Conservation (phyloP, 2,888 invertebrate genomes). For the Eugnorisma glareosa region DNA sequence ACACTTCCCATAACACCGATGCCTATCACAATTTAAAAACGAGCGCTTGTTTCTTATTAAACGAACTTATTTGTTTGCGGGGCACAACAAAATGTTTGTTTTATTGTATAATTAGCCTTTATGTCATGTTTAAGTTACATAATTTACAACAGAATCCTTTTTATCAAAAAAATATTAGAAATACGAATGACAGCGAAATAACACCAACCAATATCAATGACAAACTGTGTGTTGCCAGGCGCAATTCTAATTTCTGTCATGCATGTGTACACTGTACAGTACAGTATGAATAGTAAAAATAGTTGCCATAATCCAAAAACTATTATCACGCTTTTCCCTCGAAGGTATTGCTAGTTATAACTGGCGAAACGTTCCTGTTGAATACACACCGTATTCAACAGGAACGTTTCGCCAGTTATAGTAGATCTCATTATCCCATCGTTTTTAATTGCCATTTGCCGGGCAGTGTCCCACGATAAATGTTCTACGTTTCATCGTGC, state of each 20-base stretch:
- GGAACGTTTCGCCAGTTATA: background rate
- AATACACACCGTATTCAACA: too few relatives aligned
- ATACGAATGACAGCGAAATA: conserved; percentile 61
- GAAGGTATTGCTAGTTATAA: background rate
- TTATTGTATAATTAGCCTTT: conserved; percentile 1
- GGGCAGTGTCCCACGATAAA: too few relatives aligned
- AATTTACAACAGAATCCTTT: conserved; percentile 13
- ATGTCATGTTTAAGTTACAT: conserved; percentile 25
- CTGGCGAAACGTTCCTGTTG: too few relatives aligned
- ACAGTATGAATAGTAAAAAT: too few relatives aligned
- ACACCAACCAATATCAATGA: conserved; percentile 56
- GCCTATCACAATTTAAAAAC: conserved; percentile 47
- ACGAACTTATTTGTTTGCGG: conserved; percentile 16
- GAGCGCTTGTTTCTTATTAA: conserved; percentile 11
- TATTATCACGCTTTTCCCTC: background rate
- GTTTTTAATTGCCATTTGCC: background rate
- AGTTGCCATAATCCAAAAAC: background rate
- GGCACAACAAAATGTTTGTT: conserved; percentile 9
- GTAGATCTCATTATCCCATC: background rate
- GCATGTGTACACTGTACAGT: conserved; percentile 12
- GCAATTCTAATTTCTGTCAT: conserved; percentile 14
- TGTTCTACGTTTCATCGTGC: background rate
- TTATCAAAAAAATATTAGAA: conserved; percentile 27
- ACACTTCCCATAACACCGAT: conserved; percentile 84
- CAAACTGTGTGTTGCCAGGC: conserved; percentile 41